Percentiles rank a stretch among this genome's conserved stretches.
Conservation (phyloP, 2,113 vertebrate species). For the Zosterops lateralis region DNA sequence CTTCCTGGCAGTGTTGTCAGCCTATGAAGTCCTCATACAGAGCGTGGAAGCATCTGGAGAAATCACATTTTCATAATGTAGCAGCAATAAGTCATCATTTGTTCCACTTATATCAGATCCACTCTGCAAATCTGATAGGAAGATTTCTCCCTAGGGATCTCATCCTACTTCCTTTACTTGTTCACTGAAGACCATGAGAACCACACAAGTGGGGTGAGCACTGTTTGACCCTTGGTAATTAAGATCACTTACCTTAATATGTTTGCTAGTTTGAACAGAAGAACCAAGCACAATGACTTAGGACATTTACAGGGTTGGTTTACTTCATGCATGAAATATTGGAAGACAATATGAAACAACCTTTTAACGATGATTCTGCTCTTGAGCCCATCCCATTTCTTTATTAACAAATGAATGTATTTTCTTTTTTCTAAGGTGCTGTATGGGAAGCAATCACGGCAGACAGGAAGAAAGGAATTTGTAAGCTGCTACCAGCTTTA, state of each 20-base stretch:
- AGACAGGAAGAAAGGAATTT: neutral
- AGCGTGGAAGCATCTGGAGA: slow-evolving; percentile 2
- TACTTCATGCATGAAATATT: slow-evolving; percentile 52
- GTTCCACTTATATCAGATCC: slow-evolving; percentile 39
- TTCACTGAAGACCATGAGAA: slow-evolving; percentile 35
- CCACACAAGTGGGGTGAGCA: slow-evolving; percentile 28
- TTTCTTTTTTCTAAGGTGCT: neutral
- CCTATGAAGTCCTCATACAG: neutral
- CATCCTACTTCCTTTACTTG: slow-evolving; percentile 8
- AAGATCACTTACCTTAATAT: slow-evolving; percentile 66
- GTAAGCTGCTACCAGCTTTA: neutral
- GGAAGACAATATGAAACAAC: slow-evolving; percentile 6
- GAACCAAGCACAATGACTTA: slow-evolving; percentile 13
- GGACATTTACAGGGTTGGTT: slow-evolving; percentile 16
- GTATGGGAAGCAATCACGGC: neutral
- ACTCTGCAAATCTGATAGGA: slow-evolving; percentile 49
- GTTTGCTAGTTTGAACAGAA: slow-evolving; percentile 50
- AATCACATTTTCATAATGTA: slow-evolving; percentile 54
- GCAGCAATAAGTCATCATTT: slow-evolving; percentile 43
- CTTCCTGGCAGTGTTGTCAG: neutral
- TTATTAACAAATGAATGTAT: neutral
- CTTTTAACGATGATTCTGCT: neutral
- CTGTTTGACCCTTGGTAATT: slow-evolving; percentile 63
- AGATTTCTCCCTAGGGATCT: slow-evolving; percentile 38
- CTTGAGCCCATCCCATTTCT: neutral